These are phyloP conservation scores for Clivina fossor DNA, from an alignment of 2,888 invertebrate genomes.

Conservation along the genomic window DNA sequence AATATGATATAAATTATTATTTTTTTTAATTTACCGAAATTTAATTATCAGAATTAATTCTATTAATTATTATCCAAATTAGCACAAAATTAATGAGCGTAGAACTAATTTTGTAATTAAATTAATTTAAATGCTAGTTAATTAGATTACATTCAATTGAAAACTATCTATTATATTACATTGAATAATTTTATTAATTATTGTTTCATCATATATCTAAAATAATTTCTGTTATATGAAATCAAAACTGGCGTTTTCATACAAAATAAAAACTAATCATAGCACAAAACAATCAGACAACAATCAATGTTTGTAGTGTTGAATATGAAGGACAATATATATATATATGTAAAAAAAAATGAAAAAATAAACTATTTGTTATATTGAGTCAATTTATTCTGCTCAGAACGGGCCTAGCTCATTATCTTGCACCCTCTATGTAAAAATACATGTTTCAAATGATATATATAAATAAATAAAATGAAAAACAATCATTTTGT, in stretches of 20 bases:
- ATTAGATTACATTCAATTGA: too few species aligned
- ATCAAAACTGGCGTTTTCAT: too few species aligned
- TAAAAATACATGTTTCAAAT: constrained; percentile 31
- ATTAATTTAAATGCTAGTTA: too few species aligned
- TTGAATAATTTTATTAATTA: constrained; percentile 4
- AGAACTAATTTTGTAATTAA: too few species aligned
- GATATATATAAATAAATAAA: too few species aligned
- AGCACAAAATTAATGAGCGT: too few species aligned
- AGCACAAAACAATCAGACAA: constrained; percentile 24
- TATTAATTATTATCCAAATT: too few species aligned
- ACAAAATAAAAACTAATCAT: constrained; percentile 2
- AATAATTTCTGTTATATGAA: neutral
- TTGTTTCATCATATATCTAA: neutral
- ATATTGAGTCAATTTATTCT: constrained; percentile 24
- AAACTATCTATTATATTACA: too few species aligned
- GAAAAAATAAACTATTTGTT: constrained; percentile 17
- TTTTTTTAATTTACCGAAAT: too few species aligned
- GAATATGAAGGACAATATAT: constrained; percentile 30
- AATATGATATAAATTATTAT: too few species aligned
- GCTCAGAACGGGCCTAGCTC: constrained; percentile 22
- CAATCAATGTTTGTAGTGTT: constrained; percentile 30
- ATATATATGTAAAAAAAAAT: constrained; percentile 13
- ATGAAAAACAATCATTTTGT: constrained; percentile 22
- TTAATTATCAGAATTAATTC: too few species aligned
- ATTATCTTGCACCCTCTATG: constrained; percentile 26